Evolutionary conservation across 2,113 vertebrate genomes (phyloP).

Genomic region (Philantomba maxwellii): DNA sequence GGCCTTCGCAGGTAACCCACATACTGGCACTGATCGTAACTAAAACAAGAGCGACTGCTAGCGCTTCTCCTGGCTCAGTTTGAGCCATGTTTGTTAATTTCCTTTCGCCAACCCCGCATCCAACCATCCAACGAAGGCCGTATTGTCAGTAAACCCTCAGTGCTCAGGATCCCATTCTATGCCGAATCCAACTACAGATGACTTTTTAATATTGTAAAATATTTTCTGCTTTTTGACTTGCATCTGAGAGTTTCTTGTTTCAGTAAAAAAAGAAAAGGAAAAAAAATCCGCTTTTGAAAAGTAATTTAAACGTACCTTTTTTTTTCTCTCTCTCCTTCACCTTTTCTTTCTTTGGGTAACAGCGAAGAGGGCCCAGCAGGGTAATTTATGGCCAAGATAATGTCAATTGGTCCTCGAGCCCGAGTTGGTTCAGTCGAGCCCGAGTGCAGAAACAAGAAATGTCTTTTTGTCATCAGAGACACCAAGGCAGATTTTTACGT

Average conservation of each 20-base stretch:
- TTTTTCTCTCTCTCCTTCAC: background rate
- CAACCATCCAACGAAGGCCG: conserved; percentile 68
- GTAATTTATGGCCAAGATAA: conserved; percentile 61
- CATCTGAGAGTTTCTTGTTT: conserved; percentile 85
- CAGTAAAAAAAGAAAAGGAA: conserved; percentile 84
- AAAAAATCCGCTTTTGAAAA: conserved; percentile 79
- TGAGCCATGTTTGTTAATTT: conserved; percentile 60
- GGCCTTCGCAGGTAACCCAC: conserved; percentile 59
- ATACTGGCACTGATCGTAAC: conserved; percentile 76
- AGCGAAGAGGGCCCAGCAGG: conserved; percentile 77
- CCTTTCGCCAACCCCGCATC: conserved; percentile 21
- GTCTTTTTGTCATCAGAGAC: conserved; percentile 78
- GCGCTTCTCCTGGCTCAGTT: conserved; percentile 56
- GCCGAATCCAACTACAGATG: conserved; percentile 69
- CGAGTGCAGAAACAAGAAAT: conserved; percentile 79
- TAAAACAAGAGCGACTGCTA: conserved; percentile 60
- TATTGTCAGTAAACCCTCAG: conserved; percentile 66
- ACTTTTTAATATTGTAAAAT: conserved; percentile 84
- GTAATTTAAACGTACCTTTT: conserved; percentile 69
- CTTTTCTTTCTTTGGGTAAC: conserved; percentile 61
- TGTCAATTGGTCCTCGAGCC: conserved; percentile 56
- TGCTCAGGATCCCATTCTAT: conserved; percentile 77
- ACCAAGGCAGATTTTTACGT: conserved; percentile 77
- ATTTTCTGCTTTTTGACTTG: conserved; percentile 84
- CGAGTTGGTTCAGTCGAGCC: conserved; percentile 31